Conservation (phyloP, 2,113 vertebrate species). For the Anser brachyrhynchus region DNA sequence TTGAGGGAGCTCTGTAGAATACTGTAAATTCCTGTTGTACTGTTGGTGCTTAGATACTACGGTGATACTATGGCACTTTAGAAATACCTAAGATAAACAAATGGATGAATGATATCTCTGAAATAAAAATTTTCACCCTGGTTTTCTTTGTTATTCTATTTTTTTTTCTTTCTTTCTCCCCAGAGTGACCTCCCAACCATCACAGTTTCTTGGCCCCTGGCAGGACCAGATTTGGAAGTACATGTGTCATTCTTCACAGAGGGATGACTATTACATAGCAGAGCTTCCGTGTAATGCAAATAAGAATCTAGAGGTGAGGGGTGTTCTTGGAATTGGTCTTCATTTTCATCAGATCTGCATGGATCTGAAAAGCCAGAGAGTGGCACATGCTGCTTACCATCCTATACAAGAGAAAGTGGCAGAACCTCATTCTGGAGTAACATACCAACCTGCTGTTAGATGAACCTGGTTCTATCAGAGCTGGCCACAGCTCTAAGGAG, state of each 20-base stretch:
- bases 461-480: background rate
- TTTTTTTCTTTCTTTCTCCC: background rate
- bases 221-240: background rate
- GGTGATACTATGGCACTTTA: background rate
- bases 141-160: background rate
- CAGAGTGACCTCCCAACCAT: background rate
- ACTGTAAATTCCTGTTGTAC: background rate
- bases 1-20: background rate
- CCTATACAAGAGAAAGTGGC: background rate
- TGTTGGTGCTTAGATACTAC: background rate
- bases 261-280: background rate
- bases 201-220: background rate
- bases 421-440: background rate
- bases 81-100: background rate
- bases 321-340: background rate
- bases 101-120: background rate
- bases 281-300: background rate
- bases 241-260: background rate
- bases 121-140: background rate
- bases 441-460: background rate
- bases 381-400: background rate
- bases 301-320: background rate
- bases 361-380: background rate
- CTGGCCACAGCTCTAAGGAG: background rate
- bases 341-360: background rate